Percentiles rank a stretch among this genome's conserved stretches.
These are phyloP conservation scores for Esox niger DNA, from an alignment of 2,113 vertebrate species.

Conservation along the genomic window DNA sequence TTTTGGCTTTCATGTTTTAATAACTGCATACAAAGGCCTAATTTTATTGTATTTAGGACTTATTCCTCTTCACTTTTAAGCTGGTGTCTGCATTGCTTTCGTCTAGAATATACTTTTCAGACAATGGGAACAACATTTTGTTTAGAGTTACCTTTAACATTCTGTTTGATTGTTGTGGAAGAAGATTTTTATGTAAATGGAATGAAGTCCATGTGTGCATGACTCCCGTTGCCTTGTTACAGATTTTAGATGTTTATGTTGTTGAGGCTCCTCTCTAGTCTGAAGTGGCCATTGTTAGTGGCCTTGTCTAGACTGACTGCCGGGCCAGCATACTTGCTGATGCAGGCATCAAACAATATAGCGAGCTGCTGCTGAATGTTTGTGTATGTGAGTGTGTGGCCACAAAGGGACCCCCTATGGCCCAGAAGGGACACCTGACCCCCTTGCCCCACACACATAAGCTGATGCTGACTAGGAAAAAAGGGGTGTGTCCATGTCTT, in stretches of 20 bases:
- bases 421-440: no score
- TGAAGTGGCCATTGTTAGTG: slow-evolving; percentile 11
- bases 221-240: no score
- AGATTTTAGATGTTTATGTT: neutral
- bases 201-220: no score
- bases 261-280: neutral
- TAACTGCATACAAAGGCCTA: neutral
- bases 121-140: neutral
- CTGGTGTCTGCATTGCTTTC: neutral
- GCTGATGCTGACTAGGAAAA: no score
- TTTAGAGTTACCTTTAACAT: neutral
- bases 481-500: neutral
- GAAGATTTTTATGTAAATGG: neutral
- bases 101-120: neutral
- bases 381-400: slow-evolving; percentile 7
- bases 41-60: neutral
- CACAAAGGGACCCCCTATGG: no score
- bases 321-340: slow-evolving; percentile 2
- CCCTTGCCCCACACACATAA: no score
- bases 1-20: neutral
- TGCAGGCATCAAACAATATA: slow-evolving; percentile 13
- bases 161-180: neutral
- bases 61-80: neutral
- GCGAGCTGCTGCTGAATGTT: slow-evolving; percentile 8
- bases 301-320: slow-evolving; percentile 30